These are phyloP conservation scores for Paramisgurnus dabryanus DNA, from an alignment of 2,113 vertebrate genomes.

Conservation along the genomic window DNA sequence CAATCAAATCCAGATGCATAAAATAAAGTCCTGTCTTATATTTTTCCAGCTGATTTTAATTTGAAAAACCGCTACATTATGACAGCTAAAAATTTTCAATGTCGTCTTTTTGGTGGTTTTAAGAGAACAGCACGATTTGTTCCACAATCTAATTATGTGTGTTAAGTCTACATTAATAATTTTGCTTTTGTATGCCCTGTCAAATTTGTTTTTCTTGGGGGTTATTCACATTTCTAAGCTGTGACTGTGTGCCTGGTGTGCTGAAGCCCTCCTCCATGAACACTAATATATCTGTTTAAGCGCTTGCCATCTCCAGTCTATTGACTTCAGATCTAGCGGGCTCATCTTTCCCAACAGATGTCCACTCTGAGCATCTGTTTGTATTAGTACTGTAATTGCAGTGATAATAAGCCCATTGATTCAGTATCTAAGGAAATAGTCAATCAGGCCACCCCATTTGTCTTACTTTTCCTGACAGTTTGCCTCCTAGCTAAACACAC, in stretches of 20 bases:
- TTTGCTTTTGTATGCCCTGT: neutral
- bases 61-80: neutral
- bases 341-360: constrained; percentile 81
- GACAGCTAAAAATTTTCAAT: neutral
- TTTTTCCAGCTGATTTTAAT: neutral
- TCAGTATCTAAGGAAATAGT: constrained; percentile 89
- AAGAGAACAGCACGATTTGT: neutral
- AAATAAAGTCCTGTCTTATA: neutral
- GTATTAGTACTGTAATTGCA: constrained; percentile 89
- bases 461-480: constrained; percentile 90
- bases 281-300: constrained; percentile 73
- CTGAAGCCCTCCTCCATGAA: constrained; percentile 52
- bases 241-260: constrained; percentile 35
- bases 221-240: constrained; percentile 27
- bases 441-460: constrained; percentile 85
- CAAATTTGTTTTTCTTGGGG: neutral
- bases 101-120: neutral
- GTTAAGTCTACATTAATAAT: neutral
- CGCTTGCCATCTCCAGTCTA: constrained; percentile 70
- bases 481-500: constrained; percentile 82
- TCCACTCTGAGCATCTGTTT: constrained; percentile 87
- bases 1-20: neutral
- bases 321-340: constrained; percentile 74
- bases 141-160: neutral
- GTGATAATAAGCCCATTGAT: constrained; percentile 93